phyloP scores from a whole-genome alignment of 2,797 vertebrate genomes.

The Natrix natrix region DNA sequence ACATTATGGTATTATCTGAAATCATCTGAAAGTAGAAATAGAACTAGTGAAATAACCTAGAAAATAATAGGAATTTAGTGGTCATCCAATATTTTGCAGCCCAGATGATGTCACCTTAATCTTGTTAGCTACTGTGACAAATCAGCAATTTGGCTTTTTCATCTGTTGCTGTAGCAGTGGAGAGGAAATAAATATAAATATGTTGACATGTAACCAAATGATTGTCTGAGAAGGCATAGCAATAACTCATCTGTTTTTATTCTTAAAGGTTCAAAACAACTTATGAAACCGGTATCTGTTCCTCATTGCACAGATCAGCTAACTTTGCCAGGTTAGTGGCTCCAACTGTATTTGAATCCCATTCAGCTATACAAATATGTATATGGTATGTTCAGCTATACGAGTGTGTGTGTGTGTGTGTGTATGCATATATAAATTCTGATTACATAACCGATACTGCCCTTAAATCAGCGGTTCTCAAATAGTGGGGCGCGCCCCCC shows the following conservation, averaged over 20 bases:
- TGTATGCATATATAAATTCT: too few relatives aligned
- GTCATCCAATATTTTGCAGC: neutral
- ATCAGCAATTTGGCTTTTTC: neutral
- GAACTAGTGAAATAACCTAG: neutral
- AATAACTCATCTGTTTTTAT: slow-evolving; percentile 23
- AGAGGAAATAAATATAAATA: neutral
- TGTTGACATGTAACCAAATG: neutral
- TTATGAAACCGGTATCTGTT: slow-evolving; percentile 49
- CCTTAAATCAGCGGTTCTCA: too few relatives aligned
- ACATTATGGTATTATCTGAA: neutral
- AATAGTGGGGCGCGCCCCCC: too few relatives aligned
- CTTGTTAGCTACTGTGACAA: neutral
- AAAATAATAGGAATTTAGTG: neutral
- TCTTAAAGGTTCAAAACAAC: slow-evolving; percentile 54
- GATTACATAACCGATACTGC: too few relatives aligned
- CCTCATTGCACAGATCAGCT: slow-evolving; percentile 58
- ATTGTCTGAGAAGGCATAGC: neutral
- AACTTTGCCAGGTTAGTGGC: slow-evolving; percentile 72
- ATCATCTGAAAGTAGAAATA: neutral
- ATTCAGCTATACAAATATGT: neutral
- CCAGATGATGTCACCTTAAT: neutral
- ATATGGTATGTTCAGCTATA: neutral
- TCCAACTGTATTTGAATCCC: rapidly evolving
- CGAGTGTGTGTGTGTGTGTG: too few relatives aligned
- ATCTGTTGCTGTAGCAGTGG: neutral